A percentile compares a stretch with the other conserved stretches of the same genome.
These are phyloP conservation scores for Tribolium castaneum DNA, from an alignment of 1,140 invertebrate genomes.

Conservation along the genomic window DNA sequence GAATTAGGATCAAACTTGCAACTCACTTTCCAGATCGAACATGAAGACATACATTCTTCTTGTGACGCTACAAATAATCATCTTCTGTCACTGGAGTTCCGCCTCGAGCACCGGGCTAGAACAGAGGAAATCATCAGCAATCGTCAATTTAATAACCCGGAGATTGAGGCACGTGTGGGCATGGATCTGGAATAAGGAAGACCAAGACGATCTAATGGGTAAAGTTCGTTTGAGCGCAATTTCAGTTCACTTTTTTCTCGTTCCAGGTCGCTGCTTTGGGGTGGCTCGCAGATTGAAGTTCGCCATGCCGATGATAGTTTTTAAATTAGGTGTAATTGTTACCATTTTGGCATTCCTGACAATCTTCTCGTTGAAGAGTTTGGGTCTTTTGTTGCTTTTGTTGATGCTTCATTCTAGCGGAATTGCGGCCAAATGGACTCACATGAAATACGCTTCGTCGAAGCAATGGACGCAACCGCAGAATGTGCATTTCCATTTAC, in stretches of 20 bases:
- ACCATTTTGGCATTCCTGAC: conserved; percentile 57
- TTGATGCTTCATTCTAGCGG: conserved; percentile 54
- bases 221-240: background rate
- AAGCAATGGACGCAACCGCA: conserved; percentile 37
- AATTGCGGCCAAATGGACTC: conserved; percentile 49
- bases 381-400: conserved; percentile 55
- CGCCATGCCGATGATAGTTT: conserved; percentile 55
- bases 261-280: conserved; percentile 58
- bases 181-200: conserved; percentile 7
- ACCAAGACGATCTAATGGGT: conserved; percentile 17
- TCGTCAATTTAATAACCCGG: background rate
- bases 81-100: conserved; percentile 32
- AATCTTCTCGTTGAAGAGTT: conserved; percentile 57
- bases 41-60: conserved; percentile 33
- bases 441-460: conserved; percentile 31
- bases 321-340: conserved; percentile 57
- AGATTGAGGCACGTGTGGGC: conserved; percentile 1
- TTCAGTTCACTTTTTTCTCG: background rate
- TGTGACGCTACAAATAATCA: conserved; percentile 18
- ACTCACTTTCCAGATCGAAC: background rate
- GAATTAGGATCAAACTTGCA: background rate
- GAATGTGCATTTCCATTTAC: conserved; percentile 53
- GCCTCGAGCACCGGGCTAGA: conserved; percentile 12
- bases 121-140: background rate
- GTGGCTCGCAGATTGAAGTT: conserved; percentile 52